phyloP scores from a whole-genome alignment of 2,113 vertebrate genomes.

The Orientallactaga bullata region DNA sequence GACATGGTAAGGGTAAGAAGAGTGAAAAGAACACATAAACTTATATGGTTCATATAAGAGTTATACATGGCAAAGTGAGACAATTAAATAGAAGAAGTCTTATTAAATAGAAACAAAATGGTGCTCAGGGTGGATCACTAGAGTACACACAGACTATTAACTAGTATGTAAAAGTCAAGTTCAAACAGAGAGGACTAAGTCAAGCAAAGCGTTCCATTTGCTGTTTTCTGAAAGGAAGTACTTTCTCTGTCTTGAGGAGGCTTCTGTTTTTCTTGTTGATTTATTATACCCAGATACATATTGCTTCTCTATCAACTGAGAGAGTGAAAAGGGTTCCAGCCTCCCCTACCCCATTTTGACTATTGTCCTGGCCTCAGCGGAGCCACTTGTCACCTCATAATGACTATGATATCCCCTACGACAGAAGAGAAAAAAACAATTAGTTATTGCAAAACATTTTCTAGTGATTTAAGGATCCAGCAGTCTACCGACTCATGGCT shows the following conservation, averaged over 20 bases:
- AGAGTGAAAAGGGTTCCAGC: slow-evolving; percentile 5
- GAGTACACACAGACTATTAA: background rate
- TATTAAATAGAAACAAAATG: background rate
- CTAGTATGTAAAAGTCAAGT: background rate
- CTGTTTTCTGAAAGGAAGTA: slow-evolving; percentile 49
- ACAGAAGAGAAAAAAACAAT: slow-evolving; percentile 75
- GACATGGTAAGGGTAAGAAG: background rate
- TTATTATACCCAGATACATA: slow-evolving; percentile 72
- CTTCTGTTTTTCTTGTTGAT: slow-evolving; percentile 79
- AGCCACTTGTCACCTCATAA: slow-evolving; percentile 84
- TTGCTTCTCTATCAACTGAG: slow-evolving; percentile 70
- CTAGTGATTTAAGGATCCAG: slow-evolving; percentile 84
- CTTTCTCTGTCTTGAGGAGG: slow-evolving; percentile 68
- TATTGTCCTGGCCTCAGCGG: slow-evolving; percentile 81
- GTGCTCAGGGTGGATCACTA: background rate
- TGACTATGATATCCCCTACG: slow-evolving; percentile 82
- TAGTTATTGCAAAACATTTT: slow-evolving; percentile 84
- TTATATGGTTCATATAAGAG: background rate
- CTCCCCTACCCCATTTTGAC: slow-evolving; percentile 72
- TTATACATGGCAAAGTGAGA: background rate
- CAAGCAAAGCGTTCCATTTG: slow-evolving; percentile 7
- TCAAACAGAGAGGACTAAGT: slow-evolving; percentile 44
- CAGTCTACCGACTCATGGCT: slow-evolving; percentile 76
- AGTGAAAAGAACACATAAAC: background rate
- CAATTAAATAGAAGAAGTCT: background rate